Percentiles rank a stretch among this genome's conserved stretches.
phyloP scores from a whole-genome alignment of 2,113 vertebrate genomes.

The Mormyrus iriodes region DNA sequence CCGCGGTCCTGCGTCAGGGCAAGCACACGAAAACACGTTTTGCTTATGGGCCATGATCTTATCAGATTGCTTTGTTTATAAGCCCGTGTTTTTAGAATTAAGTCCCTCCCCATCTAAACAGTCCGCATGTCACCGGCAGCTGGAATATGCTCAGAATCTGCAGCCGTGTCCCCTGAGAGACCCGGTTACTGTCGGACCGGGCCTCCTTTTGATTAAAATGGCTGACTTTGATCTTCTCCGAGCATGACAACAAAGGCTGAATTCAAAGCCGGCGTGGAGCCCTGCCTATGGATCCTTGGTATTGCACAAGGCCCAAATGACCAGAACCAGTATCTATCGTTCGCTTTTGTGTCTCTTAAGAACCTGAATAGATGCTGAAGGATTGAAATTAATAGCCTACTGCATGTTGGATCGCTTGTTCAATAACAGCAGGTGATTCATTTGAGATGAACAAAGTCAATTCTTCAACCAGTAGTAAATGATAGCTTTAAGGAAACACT shows the following conservation, averaged over 20 bases:
- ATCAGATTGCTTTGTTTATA: neutral
- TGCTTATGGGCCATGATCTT: neutral
- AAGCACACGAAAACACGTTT: neutral
- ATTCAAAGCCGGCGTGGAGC: constrained; percentile 42
- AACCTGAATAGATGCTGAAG: neutral
- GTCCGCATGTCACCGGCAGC: constrained; percentile 32
- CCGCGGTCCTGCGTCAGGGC: neutral
- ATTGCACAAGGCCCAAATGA: neutral
- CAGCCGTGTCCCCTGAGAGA: constrained; percentile 46
- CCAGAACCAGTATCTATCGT: neutral
- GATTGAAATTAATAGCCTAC: neutral
- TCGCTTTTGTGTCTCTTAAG: neutral
- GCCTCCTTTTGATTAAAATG: constrained; percentile 49
- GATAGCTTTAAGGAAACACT: neutral
- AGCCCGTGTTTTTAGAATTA: constrained; percentile 38
- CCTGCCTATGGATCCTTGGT: constrained; percentile 17
- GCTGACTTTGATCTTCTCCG: constrained; percentile 51
- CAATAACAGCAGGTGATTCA: neutral
- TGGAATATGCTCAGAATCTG: constrained; percentile 36
- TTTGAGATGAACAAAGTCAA: neutral
- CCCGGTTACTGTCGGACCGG: constrained; percentile 47
- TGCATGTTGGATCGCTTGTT: neutral
- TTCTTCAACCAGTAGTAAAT: neutral
- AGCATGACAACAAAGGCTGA: constrained; percentile 38
- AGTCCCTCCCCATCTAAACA: constrained; percentile 34